Percentiles rank a stretch among this genome's conserved stretches.
These are phyloP conservation scores for Sebastes steindachneri DNA, from an alignment of 2,797 vertebrate genomes.

Conservation along the genomic window DNA sequence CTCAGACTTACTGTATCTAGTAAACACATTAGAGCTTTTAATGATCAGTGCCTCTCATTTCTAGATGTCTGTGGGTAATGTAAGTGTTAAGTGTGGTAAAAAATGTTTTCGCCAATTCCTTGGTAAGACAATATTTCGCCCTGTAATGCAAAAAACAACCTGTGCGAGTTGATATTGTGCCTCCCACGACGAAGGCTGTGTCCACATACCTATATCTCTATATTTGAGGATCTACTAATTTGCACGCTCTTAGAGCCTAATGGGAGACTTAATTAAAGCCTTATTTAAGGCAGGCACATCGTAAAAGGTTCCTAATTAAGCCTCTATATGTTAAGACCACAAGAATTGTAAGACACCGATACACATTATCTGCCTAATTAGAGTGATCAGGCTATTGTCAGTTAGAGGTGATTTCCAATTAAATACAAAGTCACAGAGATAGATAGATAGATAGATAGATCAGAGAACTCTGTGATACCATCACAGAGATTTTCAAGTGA, in stretches of 20 bases:
- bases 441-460: background rate
- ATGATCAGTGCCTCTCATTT: background rate
- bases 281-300: constrained; percentile 34
- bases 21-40: background rate
- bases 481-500: background rate
- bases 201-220: constrained; percentile 7
- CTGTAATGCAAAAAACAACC: background rate
- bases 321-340: constrained; percentile 38
- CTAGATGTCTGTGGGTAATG: background rate
- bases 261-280: constrained; percentile 45
- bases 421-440: background rate
- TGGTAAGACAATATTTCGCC: background rate
- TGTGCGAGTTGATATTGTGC: background rate
- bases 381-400: constrained; percentile 25
- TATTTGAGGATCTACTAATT: constrained; percentile 33
- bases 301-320: constrained; percentile 42
- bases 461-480: background rate
- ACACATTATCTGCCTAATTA: constrained; percentile 51
- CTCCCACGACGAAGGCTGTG: background rate
- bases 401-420: constrained; percentile 33
- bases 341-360: constrained; percentile 19
- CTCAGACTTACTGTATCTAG: background rate
- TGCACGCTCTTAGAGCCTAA: constrained; percentile 23
- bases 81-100: background rate
- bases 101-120: background rate